Conservation (phyloP, 2,113 vertebrate genomes). For the Scatophagus argus region DNA sequence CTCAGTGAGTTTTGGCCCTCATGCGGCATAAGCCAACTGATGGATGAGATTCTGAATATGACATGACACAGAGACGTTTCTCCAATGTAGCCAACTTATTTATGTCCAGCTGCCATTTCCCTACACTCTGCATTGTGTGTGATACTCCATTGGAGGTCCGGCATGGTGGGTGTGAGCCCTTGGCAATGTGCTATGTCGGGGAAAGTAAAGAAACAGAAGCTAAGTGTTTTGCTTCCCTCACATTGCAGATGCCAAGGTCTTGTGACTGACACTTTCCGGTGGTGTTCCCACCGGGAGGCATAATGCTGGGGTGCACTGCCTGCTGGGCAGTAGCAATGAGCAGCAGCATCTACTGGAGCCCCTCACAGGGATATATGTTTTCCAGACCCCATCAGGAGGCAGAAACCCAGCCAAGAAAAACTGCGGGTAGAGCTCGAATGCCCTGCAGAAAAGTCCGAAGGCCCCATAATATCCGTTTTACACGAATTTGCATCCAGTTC, state of each 20-base stretch:
- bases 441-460: slow-evolving; percentile 27
- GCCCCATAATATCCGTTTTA: slow-evolving; percentile 12
- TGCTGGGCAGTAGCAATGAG: slow-evolving; percentile 54
- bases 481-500: slow-evolving; percentile 11
- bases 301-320: slow-evolving; percentile 63
- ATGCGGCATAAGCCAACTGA: slow-evolving; percentile 34
- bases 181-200: slow-evolving; percentile 65
- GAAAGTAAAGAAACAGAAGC: slow-evolving; percentile 72
- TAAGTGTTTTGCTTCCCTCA: slow-evolving; percentile 60
- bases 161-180: slow-evolving; percentile 5
- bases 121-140: not conserved
- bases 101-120: slow-evolving; percentile 21
- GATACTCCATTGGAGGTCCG: slow-evolving; percentile 45
- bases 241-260: slow-evolving; percentile 62
- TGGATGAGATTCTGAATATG: slow-evolving; percentile 42
- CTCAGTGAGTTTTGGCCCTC: slow-evolving; percentile 42
- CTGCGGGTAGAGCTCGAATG: slow-evolving; percentile 17
- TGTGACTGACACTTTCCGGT: slow-evolving; percentile 76
- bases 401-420: slow-evolving; percentile 58
- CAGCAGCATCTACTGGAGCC: slow-evolving; percentile 57
- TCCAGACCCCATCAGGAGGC: slow-evolving; percentile 70
- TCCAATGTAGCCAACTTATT: slow-evolving; percentile 20
- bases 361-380: slow-evolving; percentile 73
- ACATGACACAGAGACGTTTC: slow-evolving; percentile 32
- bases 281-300: slow-evolving; percentile 65